Base-by-base conservation (phyloP, 1,140 invertebrate species). In the Drosophila busckii region DNA sequence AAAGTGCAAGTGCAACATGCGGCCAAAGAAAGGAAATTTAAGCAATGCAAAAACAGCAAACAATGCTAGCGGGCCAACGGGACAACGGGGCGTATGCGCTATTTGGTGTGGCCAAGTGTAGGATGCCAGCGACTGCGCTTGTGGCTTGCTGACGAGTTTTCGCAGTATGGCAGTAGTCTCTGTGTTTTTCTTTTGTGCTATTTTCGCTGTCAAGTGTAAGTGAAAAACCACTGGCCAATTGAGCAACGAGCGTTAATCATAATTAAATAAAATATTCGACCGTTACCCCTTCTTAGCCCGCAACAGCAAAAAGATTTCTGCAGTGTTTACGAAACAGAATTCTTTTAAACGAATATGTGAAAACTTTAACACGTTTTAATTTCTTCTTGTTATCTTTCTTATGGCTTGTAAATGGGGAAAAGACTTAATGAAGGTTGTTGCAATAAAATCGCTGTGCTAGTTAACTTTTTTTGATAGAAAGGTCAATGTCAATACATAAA, bases 1-100 rank as follows among this genome's bases (percentile, higher is more conserved):
- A 86, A 86, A 86, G 84, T 86, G 84, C 84, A 86, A 86, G 84
- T 86, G 84, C 84, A 86, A 63, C 63, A 66, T 49, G 45, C 60
- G 62, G 71, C 65, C 45, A 62, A 41, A 62, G 66, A 55, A 62
- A 64, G 55, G 55, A 64, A 64, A 60, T 60, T 17, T 48, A 31
- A 45, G 46, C 19, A 16, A 29, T 19, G 9, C 22, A 25, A 22
- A 25, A 40, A 23, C 8, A 40, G 42, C 50, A 61, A 63, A 69
- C 66, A 84, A 83, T 71, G 78, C 66, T 62, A 70, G 69, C 64
- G 67, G 62, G 64, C 69, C 64, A 84, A 55, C 68, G 68, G 73
- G 75, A 65, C 75, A 82, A 82, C 67, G 75, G 75, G 75, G 65
- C 76, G 75, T 82, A 82, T 75, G 76, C 82, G 65, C 60, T 59